Evolutionary conservation across 2,888 invertebrate genomes (phyloP), one percentile per base, ranked within the genome.

Genomic region (Ischnus inquisitorius): DNA sequence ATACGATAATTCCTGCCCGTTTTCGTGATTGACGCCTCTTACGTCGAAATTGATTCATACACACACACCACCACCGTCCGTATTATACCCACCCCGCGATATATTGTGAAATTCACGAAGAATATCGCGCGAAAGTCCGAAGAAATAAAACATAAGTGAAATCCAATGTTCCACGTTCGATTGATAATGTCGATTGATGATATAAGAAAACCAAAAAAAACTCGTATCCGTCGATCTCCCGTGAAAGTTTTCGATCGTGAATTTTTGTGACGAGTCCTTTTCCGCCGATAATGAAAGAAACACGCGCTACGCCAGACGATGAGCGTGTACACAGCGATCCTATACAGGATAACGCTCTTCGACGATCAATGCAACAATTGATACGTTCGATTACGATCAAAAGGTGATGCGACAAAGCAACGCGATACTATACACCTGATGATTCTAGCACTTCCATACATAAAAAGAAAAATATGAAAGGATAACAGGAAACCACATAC

Each of bases 1-100:
- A 48, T 72, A 74, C 74, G 74, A 60, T 74, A 74, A 84, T 78
- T 84, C 84, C 84, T 84, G 84, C 84, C 84, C 84, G 72, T 80
- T 80, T 84, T 84, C 81, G 81, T 78, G 74, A 81, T 69, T 34
- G 78, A 84, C 78, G 81, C 74, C 34, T 57, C 69, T 65, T 60
- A 72, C 84, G 81, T 81, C 78, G 75, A 75, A 48, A 34, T 57
- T 82, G 28, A 79, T 69, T 83, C 64, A 75, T 57, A 84, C 64
- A 84, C 48, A 74, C 48, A 75, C 69, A 71, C 71, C 39, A 84
- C 78, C 84, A 81, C 84, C 84, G 84, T 84, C 84, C 84, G 72
- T 74, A 74, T 75, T 46, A 64, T 64, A 81, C 78, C 81, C 67
- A 67, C 64, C 60, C 78, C 78, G 79, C 78, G 80, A 77, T 76